Percentiles rank a stretch among this genome's conserved stretches.
phyloP scores from a whole-genome alignment of 2,888 invertebrate species.

The Acanthosepion pharaonis region DNA sequence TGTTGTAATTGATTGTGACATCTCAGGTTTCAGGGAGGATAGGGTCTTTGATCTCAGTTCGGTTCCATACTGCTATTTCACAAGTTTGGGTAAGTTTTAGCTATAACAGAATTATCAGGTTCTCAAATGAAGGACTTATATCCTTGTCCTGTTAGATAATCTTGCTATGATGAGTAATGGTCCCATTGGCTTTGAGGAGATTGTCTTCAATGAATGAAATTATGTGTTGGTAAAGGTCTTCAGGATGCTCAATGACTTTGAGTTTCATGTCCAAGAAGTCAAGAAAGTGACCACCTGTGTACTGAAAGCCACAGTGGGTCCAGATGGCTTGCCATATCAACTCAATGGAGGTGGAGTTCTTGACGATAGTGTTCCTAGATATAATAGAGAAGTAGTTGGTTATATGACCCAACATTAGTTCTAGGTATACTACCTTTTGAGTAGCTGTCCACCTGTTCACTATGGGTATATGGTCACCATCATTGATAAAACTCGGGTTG shows the following conservation, averaged over 20 bases:
- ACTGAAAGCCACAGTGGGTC: constrained; percentile 59
- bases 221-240: no score
- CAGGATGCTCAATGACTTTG: constrained; percentile 49
- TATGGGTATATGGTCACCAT: no score
- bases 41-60: constrained; percentile 46
- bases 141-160: constrained; percentile 49
- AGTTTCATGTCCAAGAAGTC: constrained; percentile 49
- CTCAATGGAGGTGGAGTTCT: constrained; percentile 53
- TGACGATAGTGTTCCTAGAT: constrained; percentile 51
- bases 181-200: constrained; percentile 50
- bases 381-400: background rate
- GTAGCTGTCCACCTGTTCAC: no score
- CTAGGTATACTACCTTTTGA: no score
- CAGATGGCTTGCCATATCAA: constrained; percentile 56
- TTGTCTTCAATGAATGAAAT: constrained; percentile 54
- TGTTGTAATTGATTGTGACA: background rate
- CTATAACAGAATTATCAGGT: constrained; percentile 49
- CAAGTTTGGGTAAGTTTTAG: constrained; percentile 48
- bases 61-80: constrained; percentile 51
- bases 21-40: no score
- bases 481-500: no score
- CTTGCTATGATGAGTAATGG: constrained; percentile 48
- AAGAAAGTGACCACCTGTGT: constrained; percentile 56
- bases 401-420: no score
- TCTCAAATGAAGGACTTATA: constrained; percentile 50